A percentile compares a stretch with the other conserved stretches of the same genome.
Evolutionary conservation across 2,797 vertebrate genomes (phyloP).

Genomic region (Euthynnus affinis): DNA sequence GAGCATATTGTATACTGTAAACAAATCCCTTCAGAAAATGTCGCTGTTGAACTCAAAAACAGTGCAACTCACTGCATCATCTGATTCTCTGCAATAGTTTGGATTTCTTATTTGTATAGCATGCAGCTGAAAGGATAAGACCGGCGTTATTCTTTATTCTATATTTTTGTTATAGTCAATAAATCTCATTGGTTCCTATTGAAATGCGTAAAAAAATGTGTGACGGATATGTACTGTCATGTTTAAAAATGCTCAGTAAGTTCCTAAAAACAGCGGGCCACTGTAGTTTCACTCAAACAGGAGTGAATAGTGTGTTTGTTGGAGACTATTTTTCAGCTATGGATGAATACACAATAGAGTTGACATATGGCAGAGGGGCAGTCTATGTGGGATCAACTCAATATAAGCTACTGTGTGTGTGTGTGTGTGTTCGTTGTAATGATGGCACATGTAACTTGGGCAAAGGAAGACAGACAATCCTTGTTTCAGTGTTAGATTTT

Average conservation of each 20-base stretch:
- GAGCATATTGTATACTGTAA: constrained; percentile 28
- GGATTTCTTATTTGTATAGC: background rate
- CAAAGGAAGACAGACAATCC: no score
- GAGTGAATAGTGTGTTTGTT: background rate
- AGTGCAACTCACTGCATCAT: background rate
- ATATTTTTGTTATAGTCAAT: no score
- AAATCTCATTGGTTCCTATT: no score
- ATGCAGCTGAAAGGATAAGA: background rate
- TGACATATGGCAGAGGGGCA: background rate
- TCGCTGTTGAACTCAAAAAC: constrained; percentile 35
- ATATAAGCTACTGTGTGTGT: background rate
- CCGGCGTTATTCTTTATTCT: no score
- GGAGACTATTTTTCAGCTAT: background rate
- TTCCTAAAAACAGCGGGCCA: no score
- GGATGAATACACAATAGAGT: constrained; percentile 3
- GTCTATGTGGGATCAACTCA: background rate
- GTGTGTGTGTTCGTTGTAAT: background rate
- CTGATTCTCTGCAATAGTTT: background rate
- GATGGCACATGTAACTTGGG: no score
- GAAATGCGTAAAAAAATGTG: no score
- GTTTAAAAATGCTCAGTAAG: background rate
- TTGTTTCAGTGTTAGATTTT: no score
- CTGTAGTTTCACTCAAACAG: no score
- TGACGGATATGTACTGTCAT: background rate
- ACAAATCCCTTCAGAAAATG: constrained; percentile 58